phyloP scores from a whole-genome alignment of 2,797 vertebrate genomes.

The Poecilia velifera region DNA sequence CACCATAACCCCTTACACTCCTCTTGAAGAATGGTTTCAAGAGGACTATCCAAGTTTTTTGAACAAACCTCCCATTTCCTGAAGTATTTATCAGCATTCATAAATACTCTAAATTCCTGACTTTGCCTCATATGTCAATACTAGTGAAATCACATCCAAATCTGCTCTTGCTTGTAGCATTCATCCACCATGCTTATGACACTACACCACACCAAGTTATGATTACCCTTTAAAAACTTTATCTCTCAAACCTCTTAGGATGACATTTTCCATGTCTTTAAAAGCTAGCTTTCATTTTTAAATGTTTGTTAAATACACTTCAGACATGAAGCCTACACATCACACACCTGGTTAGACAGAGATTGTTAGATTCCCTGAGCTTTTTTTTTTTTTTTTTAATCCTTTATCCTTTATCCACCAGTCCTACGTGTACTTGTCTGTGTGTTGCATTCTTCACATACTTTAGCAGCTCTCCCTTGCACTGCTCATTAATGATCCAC shows the following conservation, averaged over 20 bases:
- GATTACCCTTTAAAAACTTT: neutral
- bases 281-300: neutral
- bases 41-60: neutral
- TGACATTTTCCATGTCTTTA: neutral
- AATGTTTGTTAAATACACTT: neutral
- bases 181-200: neutral
- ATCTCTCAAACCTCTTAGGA: neutral
- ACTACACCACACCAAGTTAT: neutral
- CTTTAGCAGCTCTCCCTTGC: conserved; percentile 33
- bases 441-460: conserved; percentile 47
- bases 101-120: neutral
- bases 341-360: neutral
- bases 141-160: neutral
- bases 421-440: neutral
- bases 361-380: neutral
- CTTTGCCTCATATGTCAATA: neutral
- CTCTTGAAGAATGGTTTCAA: neutral
- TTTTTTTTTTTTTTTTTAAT: too few relatives aligned
- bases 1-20: too few relatives aligned
- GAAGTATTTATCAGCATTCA: neutral
- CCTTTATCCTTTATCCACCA: neutral
- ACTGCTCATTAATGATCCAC: neutral
- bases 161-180: neutral
- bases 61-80: neutral
- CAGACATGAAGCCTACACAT: neutral